phyloP scores from a whole-genome alignment of 2,113 vertebrate species.

The Chauna torquata region DNA sequence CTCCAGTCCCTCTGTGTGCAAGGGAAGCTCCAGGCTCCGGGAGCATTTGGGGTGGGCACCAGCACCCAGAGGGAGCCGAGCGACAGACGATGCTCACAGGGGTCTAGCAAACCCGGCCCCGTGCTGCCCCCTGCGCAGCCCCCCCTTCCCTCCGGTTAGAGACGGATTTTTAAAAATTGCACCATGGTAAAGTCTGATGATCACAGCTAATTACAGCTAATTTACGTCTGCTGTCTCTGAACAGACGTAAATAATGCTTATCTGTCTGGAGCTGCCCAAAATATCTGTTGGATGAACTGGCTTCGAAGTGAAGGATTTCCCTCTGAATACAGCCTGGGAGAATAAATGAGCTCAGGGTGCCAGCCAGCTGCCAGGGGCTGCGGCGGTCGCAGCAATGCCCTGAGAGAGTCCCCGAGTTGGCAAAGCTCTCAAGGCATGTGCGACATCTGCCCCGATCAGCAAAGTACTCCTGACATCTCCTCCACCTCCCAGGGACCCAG shows the following conservation, averaged over 20 bases:
- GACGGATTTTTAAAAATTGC: not conserved
- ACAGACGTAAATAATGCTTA: not conserved
- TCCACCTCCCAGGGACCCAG: not conserved
- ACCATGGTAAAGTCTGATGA: not conserved
- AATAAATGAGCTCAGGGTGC: fast-evolving
- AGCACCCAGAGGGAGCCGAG: not conserved
- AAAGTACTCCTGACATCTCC: not conserved
- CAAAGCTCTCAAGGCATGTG: not conserved
- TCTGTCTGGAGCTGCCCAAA: not conserved
- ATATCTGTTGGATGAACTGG: not conserved
- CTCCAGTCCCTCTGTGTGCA: not conserved
- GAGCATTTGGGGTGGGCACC: not conserved
- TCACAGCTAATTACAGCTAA: not conserved
- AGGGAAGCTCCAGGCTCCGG: not conserved
- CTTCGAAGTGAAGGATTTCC: not conserved
- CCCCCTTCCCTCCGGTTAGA: not conserved
- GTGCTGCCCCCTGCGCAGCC: fast-evolving
- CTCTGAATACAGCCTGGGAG: not conserved
- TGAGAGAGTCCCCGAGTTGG: fast-evolving
- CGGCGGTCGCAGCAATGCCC: fast-evolving
- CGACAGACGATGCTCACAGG: not conserved
- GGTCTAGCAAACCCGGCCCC: not conserved
- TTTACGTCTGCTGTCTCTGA: too few species aligned
- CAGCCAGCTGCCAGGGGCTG: not conserved
- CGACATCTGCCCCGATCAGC: not conserved